A percentile compares a stretch with the other conserved stretches of the same genome.
phyloP scores from a whole-genome alignment of 2,113 vertebrate genomes.

The Actinemys pallida region DNA sequence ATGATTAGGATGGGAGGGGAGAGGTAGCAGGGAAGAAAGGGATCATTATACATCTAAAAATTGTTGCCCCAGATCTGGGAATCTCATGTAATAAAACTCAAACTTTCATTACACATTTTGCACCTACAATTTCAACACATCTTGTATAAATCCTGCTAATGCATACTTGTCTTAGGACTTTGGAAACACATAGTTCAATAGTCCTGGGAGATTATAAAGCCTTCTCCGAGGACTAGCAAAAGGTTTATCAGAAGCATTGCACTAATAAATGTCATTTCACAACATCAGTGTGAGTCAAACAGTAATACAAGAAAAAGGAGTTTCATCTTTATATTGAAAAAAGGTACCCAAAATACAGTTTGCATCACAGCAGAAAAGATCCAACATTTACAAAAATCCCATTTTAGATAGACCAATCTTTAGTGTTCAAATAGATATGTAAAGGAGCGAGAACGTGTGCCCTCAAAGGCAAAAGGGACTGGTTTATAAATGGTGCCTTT shows the following conservation, averaged over 20 bases:
- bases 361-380: neutral
- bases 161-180: neutral
- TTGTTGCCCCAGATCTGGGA: neutral
- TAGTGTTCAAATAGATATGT: conserved; percentile 2
- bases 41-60: conserved; percentile 21
- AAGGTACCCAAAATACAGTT: neutral
- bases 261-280: neutral
- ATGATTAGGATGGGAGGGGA: neutral
- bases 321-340: neutral
- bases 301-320: neutral
- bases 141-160: neutral
- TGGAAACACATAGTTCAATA: neutral
- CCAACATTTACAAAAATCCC: neutral
- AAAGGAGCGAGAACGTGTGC: neutral
- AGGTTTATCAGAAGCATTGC: neutral
- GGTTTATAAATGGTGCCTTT: conserved; percentile 50
- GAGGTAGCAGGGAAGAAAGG: neutral
- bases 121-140: neutral
- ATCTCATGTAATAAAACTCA: neutral
- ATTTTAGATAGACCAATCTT: neutral
- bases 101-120: neutral
- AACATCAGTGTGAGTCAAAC: neutral
- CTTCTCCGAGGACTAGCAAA: conserved; percentile 37
- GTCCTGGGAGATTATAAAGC: conserved; percentile 7
- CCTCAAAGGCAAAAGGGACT: conserved; percentile 37